A percentile compares a stretch with the other conserved stretches of the same genome.
Conservation (phyloP, 2,113 vertebrate genomes). For the Bubo bubo region DNA sequence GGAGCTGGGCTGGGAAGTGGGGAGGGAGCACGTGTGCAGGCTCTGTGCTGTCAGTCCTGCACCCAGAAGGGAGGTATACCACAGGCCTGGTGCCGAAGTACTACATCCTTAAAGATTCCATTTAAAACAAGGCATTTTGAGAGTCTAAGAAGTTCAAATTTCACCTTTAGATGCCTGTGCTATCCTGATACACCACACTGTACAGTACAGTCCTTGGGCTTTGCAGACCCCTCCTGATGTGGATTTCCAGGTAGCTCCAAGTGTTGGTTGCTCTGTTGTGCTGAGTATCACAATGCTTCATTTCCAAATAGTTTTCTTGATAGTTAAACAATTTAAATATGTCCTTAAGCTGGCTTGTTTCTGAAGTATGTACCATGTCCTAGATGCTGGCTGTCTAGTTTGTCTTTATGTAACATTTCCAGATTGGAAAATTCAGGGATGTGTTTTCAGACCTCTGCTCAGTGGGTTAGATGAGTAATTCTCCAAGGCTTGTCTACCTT, state of each 20-base stretch:
- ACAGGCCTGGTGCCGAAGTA: not conserved
- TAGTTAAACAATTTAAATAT: not conserved
- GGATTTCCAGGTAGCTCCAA: not conserved
- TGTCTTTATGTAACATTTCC: not conserved
- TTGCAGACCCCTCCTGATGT: not conserved
- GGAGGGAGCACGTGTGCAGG: not conserved
- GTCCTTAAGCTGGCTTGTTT: not conserved
- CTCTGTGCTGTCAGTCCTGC: not conserved
- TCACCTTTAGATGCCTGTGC: not conserved
- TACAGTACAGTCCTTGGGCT: not conserved
- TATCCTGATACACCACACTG: not conserved
- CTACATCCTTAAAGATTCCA: not conserved
- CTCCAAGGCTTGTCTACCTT: not conserved
- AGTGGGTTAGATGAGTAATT: not conserved
- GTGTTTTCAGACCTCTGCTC: not conserved
- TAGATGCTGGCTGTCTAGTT: not conserved
- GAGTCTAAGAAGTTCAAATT: not conserved
- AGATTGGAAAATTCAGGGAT: not conserved
- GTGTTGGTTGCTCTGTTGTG: fast-evolving
- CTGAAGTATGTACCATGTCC: not conserved
- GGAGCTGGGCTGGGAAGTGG: not conserved
- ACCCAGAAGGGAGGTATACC: not conserved
- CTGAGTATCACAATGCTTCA: not conserved
- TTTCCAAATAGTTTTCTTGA: not conserved
- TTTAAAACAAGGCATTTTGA: not conserved